Conservation (phyloP, 2,888 invertebrate species). For the Dryococelus australis region DNA sequence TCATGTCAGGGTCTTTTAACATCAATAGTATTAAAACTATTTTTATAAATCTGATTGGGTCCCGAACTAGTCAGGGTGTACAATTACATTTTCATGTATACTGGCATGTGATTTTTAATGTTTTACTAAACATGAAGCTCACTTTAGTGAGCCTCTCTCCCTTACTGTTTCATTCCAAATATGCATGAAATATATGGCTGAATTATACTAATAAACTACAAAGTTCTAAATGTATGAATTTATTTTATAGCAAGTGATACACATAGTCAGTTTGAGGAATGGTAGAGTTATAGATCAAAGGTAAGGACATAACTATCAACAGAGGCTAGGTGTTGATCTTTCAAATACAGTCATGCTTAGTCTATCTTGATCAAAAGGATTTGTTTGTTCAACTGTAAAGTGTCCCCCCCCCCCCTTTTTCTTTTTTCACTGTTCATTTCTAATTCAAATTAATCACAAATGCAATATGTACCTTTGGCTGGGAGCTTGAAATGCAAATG, state of each 20-base stretch:
- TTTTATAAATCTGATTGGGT: neutral
- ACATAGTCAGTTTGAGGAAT: neutral
- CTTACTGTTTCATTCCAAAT: neutral
- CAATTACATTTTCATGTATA: neutral
- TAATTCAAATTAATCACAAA: neutral
- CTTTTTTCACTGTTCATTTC: neutral
- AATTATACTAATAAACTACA: neutral
- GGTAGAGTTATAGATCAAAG: neutral
- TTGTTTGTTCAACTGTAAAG: slow-evolving; percentile 11
- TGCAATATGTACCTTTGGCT: neutral
- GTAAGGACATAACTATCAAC: neutral
- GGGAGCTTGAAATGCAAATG: neutral
- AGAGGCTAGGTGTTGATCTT: neutral
- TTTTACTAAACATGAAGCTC: neutral
- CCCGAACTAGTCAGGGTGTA: neutral
- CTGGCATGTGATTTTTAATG: neutral
- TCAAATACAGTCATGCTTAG: neutral
- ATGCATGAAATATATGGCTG: neutral
- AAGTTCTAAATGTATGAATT: neutral
- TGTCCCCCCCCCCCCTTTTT: neutral
- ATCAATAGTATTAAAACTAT: neutral
- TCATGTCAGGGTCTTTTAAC: neutral
- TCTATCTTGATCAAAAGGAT: neutral
- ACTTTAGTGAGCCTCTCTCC: neutral
- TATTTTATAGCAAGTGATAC: neutral